Evolutionary conservation across 2,113 vertebrate species (phyloP).

Genomic region (Myiopsitta monachus): DNA sequence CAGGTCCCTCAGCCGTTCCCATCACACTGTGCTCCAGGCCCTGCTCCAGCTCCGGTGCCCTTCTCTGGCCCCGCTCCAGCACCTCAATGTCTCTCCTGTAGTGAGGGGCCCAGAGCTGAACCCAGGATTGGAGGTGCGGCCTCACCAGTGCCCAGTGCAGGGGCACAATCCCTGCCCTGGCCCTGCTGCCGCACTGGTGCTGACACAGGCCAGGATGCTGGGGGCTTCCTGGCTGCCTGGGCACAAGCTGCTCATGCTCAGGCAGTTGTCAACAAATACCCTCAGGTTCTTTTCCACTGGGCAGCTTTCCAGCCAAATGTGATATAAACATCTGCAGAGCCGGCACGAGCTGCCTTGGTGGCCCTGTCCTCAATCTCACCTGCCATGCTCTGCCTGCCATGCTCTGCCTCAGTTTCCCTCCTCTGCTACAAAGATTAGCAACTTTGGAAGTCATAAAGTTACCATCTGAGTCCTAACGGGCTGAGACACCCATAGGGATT

Average conservation of each 20-base stretch:
- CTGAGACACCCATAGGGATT: background rate
- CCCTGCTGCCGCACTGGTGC: background rate
- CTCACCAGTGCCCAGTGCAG: background rate
- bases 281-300: background rate
- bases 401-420: background rate
- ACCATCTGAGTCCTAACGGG: background rate
- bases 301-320: background rate
- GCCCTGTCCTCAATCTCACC: background rate
- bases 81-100: too few species aligned
- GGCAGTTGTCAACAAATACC: background rate
- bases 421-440: background rate
- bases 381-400: fast-evolving
- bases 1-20: too few species aligned
- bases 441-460: background rate
- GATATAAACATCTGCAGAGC: background rate
- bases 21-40: too few species aligned
- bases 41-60: too few species aligned
- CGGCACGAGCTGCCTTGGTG: fast-evolving
- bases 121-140: too few species aligned
- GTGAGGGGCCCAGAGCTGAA: too few species aligned
- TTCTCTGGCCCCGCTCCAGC: too few species aligned
- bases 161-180: background rate
- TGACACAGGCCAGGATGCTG: background rate
- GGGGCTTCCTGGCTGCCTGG: background rate
- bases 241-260: background rate